Conservation (phyloP, 2,797 vertebrate genomes). For the Lacerta bilineata region DNA sequence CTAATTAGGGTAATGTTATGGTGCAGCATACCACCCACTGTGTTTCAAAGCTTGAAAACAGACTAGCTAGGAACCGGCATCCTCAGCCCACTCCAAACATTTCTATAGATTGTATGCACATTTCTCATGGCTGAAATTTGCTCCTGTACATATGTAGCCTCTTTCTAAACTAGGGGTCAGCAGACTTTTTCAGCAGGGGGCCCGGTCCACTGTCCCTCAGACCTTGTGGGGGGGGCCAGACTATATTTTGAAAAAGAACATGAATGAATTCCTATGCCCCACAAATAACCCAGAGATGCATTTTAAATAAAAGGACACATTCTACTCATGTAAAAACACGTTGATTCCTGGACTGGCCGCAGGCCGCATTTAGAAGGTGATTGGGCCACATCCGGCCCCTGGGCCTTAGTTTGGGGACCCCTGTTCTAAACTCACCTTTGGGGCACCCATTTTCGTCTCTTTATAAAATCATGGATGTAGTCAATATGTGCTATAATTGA, state of each 20-base stretch:
- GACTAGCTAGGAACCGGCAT: accelerated
- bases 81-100: neutral
- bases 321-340: no score
- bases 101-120: neutral
- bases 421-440: neutral
- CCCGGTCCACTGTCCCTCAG: no score
- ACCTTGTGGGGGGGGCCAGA: no score
- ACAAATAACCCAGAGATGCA: no score
- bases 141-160: neutral
- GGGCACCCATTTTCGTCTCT: slow-evolving; percentile 10
- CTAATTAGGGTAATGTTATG: slow-evolving; percentile 22
- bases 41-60: slow-evolving; percentile 42
- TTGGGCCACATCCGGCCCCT: no score
- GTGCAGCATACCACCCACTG: accelerated
- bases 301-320: no score
- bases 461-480: neutral
- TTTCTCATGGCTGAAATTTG: slow-evolving; percentile 6
- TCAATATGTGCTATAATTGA: neutral
- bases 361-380: no score
- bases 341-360: no score
- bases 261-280: no score
- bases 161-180: neutral
- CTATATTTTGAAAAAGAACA: no score
- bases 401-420: no score
- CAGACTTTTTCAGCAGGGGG: no score